Base-by-base conservation (phyloP, 2,888 invertebrate species). In the Philereme transversata region DNA sequence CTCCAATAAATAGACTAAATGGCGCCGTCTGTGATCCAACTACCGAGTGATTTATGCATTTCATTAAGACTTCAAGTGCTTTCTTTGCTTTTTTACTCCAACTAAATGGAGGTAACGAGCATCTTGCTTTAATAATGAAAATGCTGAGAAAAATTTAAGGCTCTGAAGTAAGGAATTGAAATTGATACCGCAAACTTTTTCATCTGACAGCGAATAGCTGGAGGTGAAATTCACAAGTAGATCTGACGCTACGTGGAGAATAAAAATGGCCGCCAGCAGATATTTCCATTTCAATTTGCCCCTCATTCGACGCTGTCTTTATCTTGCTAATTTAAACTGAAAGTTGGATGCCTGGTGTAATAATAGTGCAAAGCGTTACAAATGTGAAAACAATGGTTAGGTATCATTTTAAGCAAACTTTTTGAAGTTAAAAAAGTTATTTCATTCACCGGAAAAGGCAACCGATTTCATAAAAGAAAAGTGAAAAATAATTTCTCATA, bases 131-230 rank as follows among this genome's bases (percentile, higher is more conserved):
- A 76, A 82, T 84, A 86, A 87, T 81, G 79, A 78, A 83, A 84
- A 80, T 74, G 73, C 60, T 59, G 68, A 67, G 71, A 67, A 73
- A 77, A 77, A 75, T 74, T 75, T 71, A 79, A 77, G 70, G 69
- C 70, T 79, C 80, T 77, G 80, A 75, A 75, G 77, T 85, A 82
- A 80, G 74, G 67, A 74, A 72, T 74, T 78, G 77, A 78, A 86
- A 86, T 87, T 86, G 83, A 86, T 87, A 86, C 76, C 77, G 82
- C 78, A 79, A 83, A 87, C 78, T 84, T 85, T 82, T 84, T 81
- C 79, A 79, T 81, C 78, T 77, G 67, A 63, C 43, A 69, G 68
- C 68, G 75, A 81, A 84, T 76, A 74, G 78, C 76, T 78, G 62
- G 70, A 71, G 71, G 74, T 75, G 72, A 72, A 77, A 75, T 72